Evolutionary conservation across 2,888 invertebrate species (phyloP), one percentile per base, ranked within the genome.

Genomic region (Cancer borealis): DNA sequence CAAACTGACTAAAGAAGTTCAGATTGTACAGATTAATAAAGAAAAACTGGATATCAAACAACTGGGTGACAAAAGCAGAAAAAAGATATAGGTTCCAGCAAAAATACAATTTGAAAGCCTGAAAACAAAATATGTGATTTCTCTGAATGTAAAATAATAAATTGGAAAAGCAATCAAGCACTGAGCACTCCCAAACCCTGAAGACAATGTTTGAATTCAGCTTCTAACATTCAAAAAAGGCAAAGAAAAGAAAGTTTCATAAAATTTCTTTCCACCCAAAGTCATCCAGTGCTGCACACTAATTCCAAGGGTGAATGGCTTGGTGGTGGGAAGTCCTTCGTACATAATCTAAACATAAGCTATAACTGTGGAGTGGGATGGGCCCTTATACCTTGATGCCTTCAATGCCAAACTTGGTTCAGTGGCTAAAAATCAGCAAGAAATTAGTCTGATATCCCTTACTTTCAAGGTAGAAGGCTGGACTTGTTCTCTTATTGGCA

Each of bases 291-390:
- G 94, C 92, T 92, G 88, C 92, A 92, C 92, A 94, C 92, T 92
- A 92, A 94, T 94, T 90, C 92, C 94, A 94, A 92, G 93, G 49
- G 92, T 92, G 94, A 92, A 60, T 54, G 91, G 91, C 66, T 91
- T 91, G 94, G 94, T 92, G 92, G 90, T 94, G 92, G 90, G 94
- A 94, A 94, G 92, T 92, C 92, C 92, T 94, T 92, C 46, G 54
- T 92, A 94, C 94, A 91, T 94, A 94, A 94, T 94, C 94, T 94
- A 94, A 93, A 94, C 92, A 94, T 94, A 94, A 94, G 94, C 94
- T 94, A 94, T 84, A 84, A 84, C 84, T 84, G 84, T 84, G 84
- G 84, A 84, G 84, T 84, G 84, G 84, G 84, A 84, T 84, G 84
- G 84, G 84, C 60, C 94, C 92, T 88, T 92, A 39, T 94, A 91